A percentile compares a stretch with the other conserved stretches of the same genome.
Conservation (phyloP, 2,797 vertebrate species). For the Tapirus indicus region DNA sequence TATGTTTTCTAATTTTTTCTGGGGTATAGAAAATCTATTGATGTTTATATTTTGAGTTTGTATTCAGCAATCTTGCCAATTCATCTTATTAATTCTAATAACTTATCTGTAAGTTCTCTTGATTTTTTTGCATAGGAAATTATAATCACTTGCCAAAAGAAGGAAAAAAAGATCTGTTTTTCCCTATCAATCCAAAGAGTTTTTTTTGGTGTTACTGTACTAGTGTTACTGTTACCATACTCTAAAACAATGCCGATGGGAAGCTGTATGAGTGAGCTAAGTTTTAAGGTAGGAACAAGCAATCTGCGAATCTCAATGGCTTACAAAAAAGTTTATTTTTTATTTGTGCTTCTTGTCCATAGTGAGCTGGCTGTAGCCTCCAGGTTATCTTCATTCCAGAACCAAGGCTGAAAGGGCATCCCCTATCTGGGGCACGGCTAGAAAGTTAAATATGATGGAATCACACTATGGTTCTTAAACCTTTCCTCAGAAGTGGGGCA, state of each 20-base stretch:
- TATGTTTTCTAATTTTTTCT: neutral
- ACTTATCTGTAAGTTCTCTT: neutral
- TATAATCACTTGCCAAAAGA: neutral
- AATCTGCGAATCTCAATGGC: neutral
- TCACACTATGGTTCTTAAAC: neutral
- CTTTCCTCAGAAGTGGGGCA: neutral
- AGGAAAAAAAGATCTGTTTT: neutral
- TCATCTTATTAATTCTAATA: slow-evolving; percentile 6
- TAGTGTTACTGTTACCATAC: neutral
- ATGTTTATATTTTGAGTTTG: neutral
- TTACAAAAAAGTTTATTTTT: neutral
- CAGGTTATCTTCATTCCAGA: neutral
- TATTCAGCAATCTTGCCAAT: neutral
- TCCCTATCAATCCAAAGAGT: neutral
- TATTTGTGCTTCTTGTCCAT: neutral
- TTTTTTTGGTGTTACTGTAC: neutral
- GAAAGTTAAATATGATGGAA: neutral
- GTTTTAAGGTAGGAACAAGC: neutral
- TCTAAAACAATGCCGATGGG: neutral
- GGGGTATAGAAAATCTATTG: neutral
- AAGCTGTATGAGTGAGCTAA: neutral
- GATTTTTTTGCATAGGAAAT: neutral
- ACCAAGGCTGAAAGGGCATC: neutral
- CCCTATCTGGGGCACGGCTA: neutral
- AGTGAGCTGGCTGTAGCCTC: neutral